A percentile compares a stretch with the other conserved stretches of the same genome.
Conservation (phyloP, 2,113 vertebrate genomes). For the Cercocebus atys region DNA sequence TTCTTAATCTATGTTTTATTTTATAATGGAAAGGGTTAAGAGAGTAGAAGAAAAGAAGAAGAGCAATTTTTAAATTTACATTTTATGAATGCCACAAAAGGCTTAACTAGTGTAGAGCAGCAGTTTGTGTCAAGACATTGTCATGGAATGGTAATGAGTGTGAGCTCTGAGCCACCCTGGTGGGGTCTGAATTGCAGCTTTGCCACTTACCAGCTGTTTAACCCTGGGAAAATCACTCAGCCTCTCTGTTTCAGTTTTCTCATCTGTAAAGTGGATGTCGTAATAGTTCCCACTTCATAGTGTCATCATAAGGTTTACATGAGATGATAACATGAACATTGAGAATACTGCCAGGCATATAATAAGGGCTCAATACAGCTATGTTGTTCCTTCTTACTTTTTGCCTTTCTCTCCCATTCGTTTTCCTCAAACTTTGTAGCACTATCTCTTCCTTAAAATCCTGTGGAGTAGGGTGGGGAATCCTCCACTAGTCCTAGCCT, state of each 20-base stretch:
- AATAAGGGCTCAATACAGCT: background rate
- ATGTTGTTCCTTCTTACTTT: background rate
- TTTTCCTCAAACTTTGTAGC: background rate
- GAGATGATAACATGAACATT: background rate
- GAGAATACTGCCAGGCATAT: background rate
- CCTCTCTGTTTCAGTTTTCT: background rate
- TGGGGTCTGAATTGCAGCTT: background rate
- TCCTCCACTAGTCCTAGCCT: background rate
- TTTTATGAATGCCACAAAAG: background rate
- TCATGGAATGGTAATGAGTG: background rate
- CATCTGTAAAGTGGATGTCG: background rate
- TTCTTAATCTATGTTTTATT: background rate
- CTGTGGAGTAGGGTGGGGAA: background rate
- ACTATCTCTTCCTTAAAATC: background rate
- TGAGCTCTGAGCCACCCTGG: no score
- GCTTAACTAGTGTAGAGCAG: background rate
- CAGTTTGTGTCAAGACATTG: background rate
- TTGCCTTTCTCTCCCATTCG: background rate
- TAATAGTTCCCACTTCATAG: background rate
- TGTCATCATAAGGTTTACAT: background rate
- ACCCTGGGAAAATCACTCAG: background rate
- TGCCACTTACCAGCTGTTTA: background rate
- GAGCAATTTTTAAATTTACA: background rate
- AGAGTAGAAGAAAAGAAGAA: background rate
- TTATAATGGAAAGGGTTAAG: background rate